Evolutionary conservation across 2,888 invertebrate genomes (phyloP).

Genomic region (Thymelicus sylvestris): DNA sequence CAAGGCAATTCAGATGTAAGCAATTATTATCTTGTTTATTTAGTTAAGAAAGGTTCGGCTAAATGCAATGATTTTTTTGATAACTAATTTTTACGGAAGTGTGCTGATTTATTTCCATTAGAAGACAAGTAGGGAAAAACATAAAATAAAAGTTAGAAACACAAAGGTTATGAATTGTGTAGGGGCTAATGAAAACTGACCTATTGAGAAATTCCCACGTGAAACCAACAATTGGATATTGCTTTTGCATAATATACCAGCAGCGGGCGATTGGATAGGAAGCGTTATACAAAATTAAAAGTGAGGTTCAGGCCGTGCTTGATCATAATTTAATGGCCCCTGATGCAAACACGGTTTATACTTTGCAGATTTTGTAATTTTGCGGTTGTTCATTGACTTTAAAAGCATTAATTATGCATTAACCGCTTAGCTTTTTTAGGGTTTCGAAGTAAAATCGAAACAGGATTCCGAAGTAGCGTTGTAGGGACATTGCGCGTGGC

Average conservation of each 20-base stretch:
- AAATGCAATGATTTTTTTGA: too few relatives aligned
- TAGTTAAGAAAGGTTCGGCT: too few relatives aligned
- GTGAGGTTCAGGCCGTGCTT: conserved; percentile 1
- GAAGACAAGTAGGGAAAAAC: too few relatives aligned
- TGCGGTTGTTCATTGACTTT: background rate
- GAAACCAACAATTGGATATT: conserved; percentile 11
- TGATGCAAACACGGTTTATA: background rate
- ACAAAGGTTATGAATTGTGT: background rate
- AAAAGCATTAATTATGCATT: too few relatives aligned
- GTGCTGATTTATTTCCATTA: too few relatives aligned
- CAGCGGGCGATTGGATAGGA: background rate
- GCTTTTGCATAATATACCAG: conserved; percentile 7
- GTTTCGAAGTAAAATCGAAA: too few relatives aligned
- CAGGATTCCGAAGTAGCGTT: too few relatives aligned
- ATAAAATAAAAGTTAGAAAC: background rate
- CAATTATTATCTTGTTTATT: too few relatives aligned
- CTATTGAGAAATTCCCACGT: background rate
- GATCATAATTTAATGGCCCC: conserved; percentile 12
- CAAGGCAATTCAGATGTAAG: too few relatives aligned
- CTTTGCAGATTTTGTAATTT: background rate
- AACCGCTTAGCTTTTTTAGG: too few relatives aligned
- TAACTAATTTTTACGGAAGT: too few relatives aligned
- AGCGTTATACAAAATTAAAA: conserved; percentile 11
- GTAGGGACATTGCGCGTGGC: too few relatives aligned
- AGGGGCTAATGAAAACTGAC: conserved; percentile 9